Evolutionary conservation across 1,140 invertebrate species (phyloP), one percentile per base, ranked within the genome.

Genomic region (Druon quercuslanigerum): DNA sequence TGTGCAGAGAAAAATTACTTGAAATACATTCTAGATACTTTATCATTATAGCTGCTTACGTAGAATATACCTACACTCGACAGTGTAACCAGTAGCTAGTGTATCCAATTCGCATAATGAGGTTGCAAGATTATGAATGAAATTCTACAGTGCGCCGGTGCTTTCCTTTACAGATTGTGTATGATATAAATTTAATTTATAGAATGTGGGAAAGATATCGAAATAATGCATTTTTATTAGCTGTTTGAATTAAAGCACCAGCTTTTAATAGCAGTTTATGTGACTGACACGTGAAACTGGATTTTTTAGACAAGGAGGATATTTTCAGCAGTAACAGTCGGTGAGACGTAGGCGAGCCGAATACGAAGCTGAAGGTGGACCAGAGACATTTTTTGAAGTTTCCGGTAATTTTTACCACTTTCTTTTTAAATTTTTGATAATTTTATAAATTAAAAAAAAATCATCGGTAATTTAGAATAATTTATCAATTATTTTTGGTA

Each of bases 101-200:
- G 60, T 66, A 66, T 66, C 25, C 60, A 33, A 66, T 66, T 66
- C 60, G 60, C 25, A 66, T 66, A 66, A 66, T 66, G 60, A 66
- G 60, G 60, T 66, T 66, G 33, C 60, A 66, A 66, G 60, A 66
- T 66, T 33, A 66, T 66, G 60, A 66, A 66, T 66, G 60, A 66
- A 66, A 66, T 66, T 66, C 60, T 66, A 66, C 33, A 20, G 25
- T 4, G 25, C 33, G 60, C 33, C 25, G 33, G 25, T 66, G 25
- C 60, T 66, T 33, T 66, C 13, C 40, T 46, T 66, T 66, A 66
- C n/a, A 66, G 40, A 46, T 46, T 16, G 7, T n/a, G 60, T 66
- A 46, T 16, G n/a, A 66, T 66, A 33, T 2, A 66, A 66, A 66
- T 19, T 20, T 13, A 19, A 56, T 56, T 19, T 20, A 19, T 17